A percentile compares a stretch with the other conserved stretches of the same genome.
These are phyloP conservation scores for Stenopsyche tienmushanensis DNA, from an alignment of 1,140 invertebrate genomes.

Conservation along the genomic window DNA sequence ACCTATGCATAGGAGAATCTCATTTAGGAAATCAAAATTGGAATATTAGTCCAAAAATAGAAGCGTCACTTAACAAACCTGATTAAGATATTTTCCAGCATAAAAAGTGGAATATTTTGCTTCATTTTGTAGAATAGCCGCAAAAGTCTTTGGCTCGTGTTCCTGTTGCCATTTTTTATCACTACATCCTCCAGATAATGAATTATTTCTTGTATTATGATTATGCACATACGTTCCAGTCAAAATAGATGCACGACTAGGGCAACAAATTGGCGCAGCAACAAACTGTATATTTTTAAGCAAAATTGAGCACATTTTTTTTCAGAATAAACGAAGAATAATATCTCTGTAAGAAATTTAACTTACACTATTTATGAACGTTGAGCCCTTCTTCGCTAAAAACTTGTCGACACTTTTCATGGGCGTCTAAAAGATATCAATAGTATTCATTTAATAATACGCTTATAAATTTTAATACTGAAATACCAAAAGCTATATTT, in stretches of 20 bases:
- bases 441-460: slow-evolving; percentile 43
- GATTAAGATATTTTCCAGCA: slow-evolving; percentile 85
- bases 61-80: slow-evolving; percentile 54
- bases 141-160: slow-evolving; percentile 68
- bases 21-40: too few relatives aligned
- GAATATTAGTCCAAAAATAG: background rate
- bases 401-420: slow-evolving; percentile 64
- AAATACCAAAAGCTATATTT: too few relatives aligned
- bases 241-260: slow-evolving; percentile 82
- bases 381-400: slow-evolving; percentile 64
- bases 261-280: slow-evolving; percentile 83
- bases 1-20: too few relatives aligned
- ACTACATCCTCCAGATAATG: slow-evolving; percentile 73
- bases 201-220: slow-evolving; percentile 77
- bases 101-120: slow-evolving; percentile 77
- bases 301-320: too few relatives aligned
- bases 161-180: slow-evolving; percentile 64
- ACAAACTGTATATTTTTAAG: slow-evolving; percentile 62
- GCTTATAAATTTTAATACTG: background rate
- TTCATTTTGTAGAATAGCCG: slow-evolving; percentile 60
- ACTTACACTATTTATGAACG: slow-evolving; percentile 74
- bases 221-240: slow-evolving; percentile 86
- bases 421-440: slow-evolving; percentile 62
- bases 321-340: too few relatives aligned
- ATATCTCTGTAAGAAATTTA: slow-evolving; percentile 6